Base-by-base conservation (phyloP, 2,113 vertebrate genomes). In the Alexandromys fortis region DNA sequence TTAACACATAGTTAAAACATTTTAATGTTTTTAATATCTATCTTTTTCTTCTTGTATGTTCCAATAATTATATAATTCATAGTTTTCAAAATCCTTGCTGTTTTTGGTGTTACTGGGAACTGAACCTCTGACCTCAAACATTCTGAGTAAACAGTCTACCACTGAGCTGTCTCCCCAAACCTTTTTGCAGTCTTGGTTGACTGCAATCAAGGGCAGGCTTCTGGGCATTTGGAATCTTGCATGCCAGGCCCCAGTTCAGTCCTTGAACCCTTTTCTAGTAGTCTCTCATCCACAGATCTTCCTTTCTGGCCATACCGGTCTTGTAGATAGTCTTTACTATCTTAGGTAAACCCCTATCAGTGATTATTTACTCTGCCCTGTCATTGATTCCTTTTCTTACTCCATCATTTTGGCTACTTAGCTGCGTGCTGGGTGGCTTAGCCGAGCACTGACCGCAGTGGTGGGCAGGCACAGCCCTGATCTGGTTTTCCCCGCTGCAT, bases 21-120 rank as follows among this genome's bases (percentile, higher is more conserved):
- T 87, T 96, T 91, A 68, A 83, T 90, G 7, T 91, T 94, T 97
- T 76, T 42, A 58, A 58, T 52, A 58, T 75, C 14, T 96, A 47
- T 75, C n/a, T 63, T 38, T 81, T 61, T 90, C 21, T 14, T 47
- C 2, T 3, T 9, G 13, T 6, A 1, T 92, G 85, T 87, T 94
- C 47, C 94, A 58, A 92, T 35, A 24, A 85, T 93, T 90, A 65
- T 47, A 52, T 91, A 86, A 82, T 35, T 93, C 24, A 87, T 6
- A 90, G 12, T 79, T 68, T n/a, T 42, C 24, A 49, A 92, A 77
- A 61, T 19, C 21, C 58, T 26, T 87, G 13, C 30, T 70, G 85
- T 1, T 70, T 85, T 47, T 70, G 65, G 30, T 70, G 42, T 67
- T 49, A 12, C 30, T 49, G 17, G 65, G 42, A 35, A 70, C 49